Conservation (phyloP, 2,797 vertebrate genomes). For the Morus bassanus region DNA sequence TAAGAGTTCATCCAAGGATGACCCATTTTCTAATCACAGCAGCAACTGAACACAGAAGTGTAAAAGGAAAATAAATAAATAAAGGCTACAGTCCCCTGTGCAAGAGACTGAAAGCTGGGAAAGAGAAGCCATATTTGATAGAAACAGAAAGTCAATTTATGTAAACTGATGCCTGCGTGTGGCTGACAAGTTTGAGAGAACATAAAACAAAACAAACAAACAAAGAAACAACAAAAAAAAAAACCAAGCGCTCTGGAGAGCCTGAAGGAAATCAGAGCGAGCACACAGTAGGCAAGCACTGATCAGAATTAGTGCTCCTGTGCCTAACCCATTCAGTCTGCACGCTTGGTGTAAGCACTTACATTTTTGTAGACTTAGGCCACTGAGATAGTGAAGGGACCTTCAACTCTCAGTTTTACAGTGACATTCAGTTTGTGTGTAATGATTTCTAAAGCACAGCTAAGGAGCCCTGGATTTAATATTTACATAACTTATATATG, state of each 20-base stretch:
- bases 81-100: not conserved
- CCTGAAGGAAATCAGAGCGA: not conserved
- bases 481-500: slow-evolving; percentile 3
- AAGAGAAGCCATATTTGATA: not conserved
- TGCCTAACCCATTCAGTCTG: not conserved
- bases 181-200: not conserved
- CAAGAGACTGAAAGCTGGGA: not conserved
- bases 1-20: slow-evolving; percentile 54
- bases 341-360: not conserved
- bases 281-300: not conserved
- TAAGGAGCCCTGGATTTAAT: not conserved
- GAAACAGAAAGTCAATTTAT: not conserved
- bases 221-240: not conserved
- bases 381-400: not conserved
- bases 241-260: not conserved
- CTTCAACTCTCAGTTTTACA: not conserved
- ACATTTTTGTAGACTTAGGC: not conserved
- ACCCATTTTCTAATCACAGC: slow-evolving; percentile 39
- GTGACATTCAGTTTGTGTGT: not conserved
- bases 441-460: not conserved
- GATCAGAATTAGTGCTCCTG: not conserved
- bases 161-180: not conserved
- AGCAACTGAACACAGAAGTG: slow-evolving; percentile 2
- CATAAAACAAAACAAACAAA: not conserved
- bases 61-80: slow-evolving; percentile 17